Evolutionary conservation across 2,888 invertebrate genomes (phyloP).

Genomic region (Hirtodrosophila alboralis): DNA sequence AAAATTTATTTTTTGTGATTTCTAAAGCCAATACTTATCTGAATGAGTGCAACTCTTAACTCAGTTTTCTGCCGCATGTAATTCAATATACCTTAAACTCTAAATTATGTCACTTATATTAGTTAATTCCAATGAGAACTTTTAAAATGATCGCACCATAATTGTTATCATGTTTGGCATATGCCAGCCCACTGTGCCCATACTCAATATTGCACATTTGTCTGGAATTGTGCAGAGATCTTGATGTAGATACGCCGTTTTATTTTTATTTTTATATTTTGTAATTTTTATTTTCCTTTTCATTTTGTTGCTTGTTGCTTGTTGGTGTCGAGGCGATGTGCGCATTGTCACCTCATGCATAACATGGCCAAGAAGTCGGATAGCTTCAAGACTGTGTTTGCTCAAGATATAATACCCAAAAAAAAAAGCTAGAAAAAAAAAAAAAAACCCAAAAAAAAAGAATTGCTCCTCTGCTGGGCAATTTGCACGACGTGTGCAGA

Average conservation of each 20-base stretch:
- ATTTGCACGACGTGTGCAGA: conserved; percentile 56
- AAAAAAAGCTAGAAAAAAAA: conserved; percentile 1
- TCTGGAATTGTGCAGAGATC: conserved; percentile 16
- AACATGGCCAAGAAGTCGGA: conserved; percentile 55
- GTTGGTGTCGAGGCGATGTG: conserved; percentile 46
- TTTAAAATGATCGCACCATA: neutral
- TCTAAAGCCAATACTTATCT: too few species aligned
- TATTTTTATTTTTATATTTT: conserved; percentile 16
- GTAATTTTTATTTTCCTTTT: conserved; percentile 10
- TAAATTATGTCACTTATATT: too few species aligned
- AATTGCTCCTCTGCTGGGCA: conserved; percentile 11
- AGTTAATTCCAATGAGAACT: too few species aligned
- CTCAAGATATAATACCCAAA: too few species aligned
- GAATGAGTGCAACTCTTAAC: too few species aligned
- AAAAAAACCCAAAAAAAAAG: conserved; percentile 3
- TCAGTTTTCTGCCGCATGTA: too few species aligned
- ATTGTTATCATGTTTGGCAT: neutral
- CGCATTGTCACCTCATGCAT: conserved; percentile 72
- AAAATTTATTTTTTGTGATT: too few species aligned
- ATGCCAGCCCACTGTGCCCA: conserved; percentile 31
- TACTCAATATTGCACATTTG: conserved; percentile 40
- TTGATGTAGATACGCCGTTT: too few species aligned
- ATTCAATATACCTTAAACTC: too few species aligned
- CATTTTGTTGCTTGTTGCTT: conserved; percentile 17
- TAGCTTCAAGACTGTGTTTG: conserved; percentile 23